Evolutionary conservation across 2,888 invertebrate genomes (phyloP), one percentile per base, ranked within the genome.

Genomic region (Scaptomyza tumidula): DNA sequence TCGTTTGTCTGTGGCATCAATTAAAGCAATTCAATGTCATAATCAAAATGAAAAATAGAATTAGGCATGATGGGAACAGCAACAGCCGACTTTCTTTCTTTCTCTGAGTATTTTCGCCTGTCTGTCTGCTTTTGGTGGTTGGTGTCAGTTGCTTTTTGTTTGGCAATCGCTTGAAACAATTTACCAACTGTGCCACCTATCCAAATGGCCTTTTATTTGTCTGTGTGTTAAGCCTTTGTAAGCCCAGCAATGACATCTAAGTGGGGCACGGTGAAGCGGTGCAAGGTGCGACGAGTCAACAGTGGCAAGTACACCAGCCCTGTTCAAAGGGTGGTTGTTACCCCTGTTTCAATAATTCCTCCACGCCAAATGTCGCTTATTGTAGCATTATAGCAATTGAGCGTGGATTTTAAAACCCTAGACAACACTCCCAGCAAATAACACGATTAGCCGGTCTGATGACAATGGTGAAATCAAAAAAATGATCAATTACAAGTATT

Each of bases 341-440:
- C 50, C 71, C 71, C 49, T 53, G 31, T 27, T 56, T 61, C 7
- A 29, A 29, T 29, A 29, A 29, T 29, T 29, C 6, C 7, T 29
- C 29, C 6, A 29, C 29, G 29, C 6, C 78, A 65, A 81, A 71
- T 86, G 66, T 70, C 68, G 84, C 75, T 88, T 86, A 86, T 83
- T 88, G 88, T 49, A 58, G 84, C 81, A 88, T 83, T 86, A 88
- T 62, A 70, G 70, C 88, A 83, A 88, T 83, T 88, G 83, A 83
- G 88, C 86, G 70, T 83, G 62, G 62, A 78, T 71, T 67, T 69
- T 71, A 71, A 75, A 70, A 39, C 41, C 41, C 45, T 43, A 14
- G 39, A n/a, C 52, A 14, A 45, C 24, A 14, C 70, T 52, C 61
- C 65, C 37, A 37, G n/a, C 5, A 13, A 37, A n/a, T n/a, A n/a